Percentiles rank a stretch among this genome's conserved stretches.
Evolutionary conservation across 2,888 invertebrate genomes (phyloP).

Genomic region (Hoplodrina blanda): DNA sequence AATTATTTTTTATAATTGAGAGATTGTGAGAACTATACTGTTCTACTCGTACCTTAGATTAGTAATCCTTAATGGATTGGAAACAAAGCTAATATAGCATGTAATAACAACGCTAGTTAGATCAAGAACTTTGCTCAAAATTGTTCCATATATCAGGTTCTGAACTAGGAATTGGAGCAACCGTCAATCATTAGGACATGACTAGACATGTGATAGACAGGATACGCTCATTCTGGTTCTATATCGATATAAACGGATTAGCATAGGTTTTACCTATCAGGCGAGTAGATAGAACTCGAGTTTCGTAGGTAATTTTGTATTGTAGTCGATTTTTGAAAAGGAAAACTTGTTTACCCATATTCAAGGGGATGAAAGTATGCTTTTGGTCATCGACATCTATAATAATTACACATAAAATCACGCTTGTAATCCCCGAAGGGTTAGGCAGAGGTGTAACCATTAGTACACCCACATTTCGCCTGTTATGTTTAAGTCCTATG

Average conservation of each 20-base stretch:
- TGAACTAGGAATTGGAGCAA: conserved; percentile 16
- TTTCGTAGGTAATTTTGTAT: neutral
- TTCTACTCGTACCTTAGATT: neutral
- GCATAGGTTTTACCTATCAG: conserved; percentile 15
- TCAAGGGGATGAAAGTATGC: neutral
- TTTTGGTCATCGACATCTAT: neutral
- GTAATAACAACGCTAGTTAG: neutral
- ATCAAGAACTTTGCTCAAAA: conserved; percentile 16
- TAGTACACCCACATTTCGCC: too few species aligned
- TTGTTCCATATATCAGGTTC: conserved; percentile 14
- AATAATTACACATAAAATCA: too few species aligned
- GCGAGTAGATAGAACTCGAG: too few species aligned
- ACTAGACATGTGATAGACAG: conserved; percentile 30
- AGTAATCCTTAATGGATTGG: neutral
- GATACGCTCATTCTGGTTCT: neutral
- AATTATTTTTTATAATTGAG: too few species aligned
- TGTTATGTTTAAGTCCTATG: too few species aligned
- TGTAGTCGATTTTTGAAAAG: neutral
- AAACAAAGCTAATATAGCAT: conserved; percentile 12
- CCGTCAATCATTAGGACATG: conserved; percentile 35
- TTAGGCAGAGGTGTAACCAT: too few species aligned
- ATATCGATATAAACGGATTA: conserved; percentile 24
- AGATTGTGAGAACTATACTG: too few species aligned
- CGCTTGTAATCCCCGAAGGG: too few species aligned
- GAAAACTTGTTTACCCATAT: neutral